Evolutionary conservation across 1,140 invertebrate species (phyloP).

Genomic region (Bombus fervidus): DNA sequence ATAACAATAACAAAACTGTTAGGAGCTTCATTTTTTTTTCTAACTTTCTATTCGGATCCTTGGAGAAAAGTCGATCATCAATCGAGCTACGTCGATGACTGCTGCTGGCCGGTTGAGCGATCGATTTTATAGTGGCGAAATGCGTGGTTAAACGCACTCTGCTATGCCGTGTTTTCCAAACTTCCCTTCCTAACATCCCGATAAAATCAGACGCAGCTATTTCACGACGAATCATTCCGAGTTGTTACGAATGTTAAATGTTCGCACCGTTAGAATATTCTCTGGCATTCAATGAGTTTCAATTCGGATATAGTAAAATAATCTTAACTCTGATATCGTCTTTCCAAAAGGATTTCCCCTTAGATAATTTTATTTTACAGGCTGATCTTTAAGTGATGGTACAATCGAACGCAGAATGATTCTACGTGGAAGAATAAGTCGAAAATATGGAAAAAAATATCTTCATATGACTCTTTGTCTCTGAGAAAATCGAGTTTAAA

Average conservation of each 20-base stretch:
- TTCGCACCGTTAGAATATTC: neutral
- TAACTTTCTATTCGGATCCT: neutral
- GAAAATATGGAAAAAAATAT: too few relatives aligned
- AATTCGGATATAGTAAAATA: too few relatives aligned
- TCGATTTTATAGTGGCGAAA: conserved; percentile 50
- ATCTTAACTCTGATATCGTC: neutral
- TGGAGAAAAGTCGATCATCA: neutral
- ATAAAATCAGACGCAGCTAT: neutral
- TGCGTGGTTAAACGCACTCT: neutral
- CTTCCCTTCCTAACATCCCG: conserved; percentile 54
- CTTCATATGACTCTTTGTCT: too few relatives aligned
- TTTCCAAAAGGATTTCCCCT: neutral
- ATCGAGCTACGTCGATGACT: neutral
- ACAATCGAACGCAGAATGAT: too few relatives aligned
- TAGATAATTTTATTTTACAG: neutral
- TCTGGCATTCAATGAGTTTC: neutral
- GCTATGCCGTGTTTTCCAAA: conserved; percentile 50
- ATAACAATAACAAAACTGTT: neutral
- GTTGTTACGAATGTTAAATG: neutral
- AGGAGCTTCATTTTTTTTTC: conserved; percentile 17
- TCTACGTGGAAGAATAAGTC: too few relatives aligned
- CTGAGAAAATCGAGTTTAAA: too few relatives aligned
- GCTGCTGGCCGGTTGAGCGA: neutral
- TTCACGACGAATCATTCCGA: neutral
- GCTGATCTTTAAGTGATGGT: too few relatives aligned